These are phyloP conservation scores for Parotia lawesii DNA, from an alignment of 2,113 vertebrate genomes.

Conservation along the genomic window DNA sequence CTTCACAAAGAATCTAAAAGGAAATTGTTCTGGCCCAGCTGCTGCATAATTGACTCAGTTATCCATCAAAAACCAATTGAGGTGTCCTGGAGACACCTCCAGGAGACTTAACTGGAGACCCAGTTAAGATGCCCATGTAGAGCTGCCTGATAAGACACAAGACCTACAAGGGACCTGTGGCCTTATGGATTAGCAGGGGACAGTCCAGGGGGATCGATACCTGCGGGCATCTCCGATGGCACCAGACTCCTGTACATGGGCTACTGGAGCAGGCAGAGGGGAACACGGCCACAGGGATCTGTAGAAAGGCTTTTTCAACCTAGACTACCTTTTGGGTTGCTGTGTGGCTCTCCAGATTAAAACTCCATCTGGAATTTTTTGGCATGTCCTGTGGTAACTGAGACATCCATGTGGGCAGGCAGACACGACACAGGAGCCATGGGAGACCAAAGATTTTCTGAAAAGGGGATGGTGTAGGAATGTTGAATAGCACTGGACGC, in stretches of 20 bases:
- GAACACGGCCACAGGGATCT: not conserved
- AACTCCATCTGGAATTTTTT: not conserved
- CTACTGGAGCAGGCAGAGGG: not conserved
- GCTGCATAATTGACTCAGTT: not conserved
- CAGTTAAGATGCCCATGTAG: not conserved
- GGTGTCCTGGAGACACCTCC: not conserved
- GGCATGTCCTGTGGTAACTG: not conserved
- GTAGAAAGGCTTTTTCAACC: not conserved
- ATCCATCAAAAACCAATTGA: not conserved
- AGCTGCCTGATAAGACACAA: not conserved
- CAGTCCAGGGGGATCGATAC: no score
- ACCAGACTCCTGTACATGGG: not conserved
- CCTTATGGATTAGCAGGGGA: not conserved
- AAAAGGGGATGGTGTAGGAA: no score
- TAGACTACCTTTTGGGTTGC: not conserved
- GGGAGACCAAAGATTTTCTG: not conserved
- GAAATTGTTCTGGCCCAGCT: not conserved
- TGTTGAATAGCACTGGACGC: not conserved
- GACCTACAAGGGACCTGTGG: not conserved
- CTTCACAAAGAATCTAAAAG: not conserved
- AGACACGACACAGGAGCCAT: rapidly evolving
- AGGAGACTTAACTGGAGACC: no score
- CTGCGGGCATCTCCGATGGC: not conserved
- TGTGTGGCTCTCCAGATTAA: not conserved
- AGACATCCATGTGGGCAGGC: not conserved